These are phyloP conservation scores for Eupithecia exiguata DNA, from an alignment of 2,888 invertebrate genomes.

Conservation along the genomic window DNA sequence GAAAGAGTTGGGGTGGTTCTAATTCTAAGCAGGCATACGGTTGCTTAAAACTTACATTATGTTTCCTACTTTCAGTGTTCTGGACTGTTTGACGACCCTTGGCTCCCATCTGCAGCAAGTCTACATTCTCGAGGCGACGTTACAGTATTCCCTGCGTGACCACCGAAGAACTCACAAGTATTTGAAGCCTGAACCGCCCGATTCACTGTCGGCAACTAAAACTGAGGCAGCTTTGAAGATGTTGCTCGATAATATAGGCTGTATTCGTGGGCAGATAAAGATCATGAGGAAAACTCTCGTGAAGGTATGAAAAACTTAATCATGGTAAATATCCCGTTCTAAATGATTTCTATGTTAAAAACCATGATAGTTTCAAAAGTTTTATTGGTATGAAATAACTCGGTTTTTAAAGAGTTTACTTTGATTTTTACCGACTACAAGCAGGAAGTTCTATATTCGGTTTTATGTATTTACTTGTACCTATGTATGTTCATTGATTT, in stretches of 20 bases:
- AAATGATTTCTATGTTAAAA: too few relatives aligned
- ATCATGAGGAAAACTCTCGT: conserved; percentile 59
- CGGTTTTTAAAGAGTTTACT: too few relatives aligned
- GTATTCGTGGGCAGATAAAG: conserved; percentile 61
- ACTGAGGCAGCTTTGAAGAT: conserved; percentile 58
- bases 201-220: conserved; percentile 59
- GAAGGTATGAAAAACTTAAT: conserved; percentile 58
- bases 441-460: too few relatives aligned
- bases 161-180: conserved; percentile 55
- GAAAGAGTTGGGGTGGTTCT: too few relatives aligned
- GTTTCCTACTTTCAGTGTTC: conserved; percentile 52
- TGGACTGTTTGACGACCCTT: conserved; percentile 80
- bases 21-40: background rate
- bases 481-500: too few relatives aligned
- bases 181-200: conserved; percentile 69
- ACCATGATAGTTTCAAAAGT: too few relatives aligned
- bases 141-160: conserved; percentile 81
- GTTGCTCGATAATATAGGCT: conserved; percentile 59
- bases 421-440: too few relatives aligned
- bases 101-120: conserved; percentile 84
- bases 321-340: too few relatives aligned
- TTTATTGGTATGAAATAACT: too few relatives aligned
- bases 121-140: conserved; percentile 82
- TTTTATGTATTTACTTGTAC: too few relatives aligned
- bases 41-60: background rate